Evolutionary conservation across 2,113 vertebrate species (phyloP).

Genomic region (Oplegnathus fasciatus): DNA sequence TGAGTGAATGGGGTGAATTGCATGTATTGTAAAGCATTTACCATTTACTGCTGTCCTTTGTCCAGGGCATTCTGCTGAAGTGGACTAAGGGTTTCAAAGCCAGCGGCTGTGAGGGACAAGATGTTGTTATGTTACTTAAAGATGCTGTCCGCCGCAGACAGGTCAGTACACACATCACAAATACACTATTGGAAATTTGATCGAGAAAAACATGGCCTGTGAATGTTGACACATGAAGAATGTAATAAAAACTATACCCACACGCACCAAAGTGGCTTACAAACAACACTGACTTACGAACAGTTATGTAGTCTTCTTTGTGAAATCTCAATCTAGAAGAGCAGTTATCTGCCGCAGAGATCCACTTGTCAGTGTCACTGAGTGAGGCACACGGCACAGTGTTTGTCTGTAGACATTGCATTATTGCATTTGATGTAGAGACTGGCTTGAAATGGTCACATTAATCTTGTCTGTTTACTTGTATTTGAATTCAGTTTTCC

Average conservation of each 20-base stretch:
- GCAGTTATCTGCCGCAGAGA: background rate
- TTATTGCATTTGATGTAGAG: no score
- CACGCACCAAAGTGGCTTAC: background rate
- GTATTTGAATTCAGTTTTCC: no score
- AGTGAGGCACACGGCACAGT: no score
- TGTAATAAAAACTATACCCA: background rate
- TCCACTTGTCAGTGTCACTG: no score
- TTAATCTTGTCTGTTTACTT: no score
- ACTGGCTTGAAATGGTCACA: no score
- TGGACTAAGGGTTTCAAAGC: conserved; percentile 99
- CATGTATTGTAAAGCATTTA: no score
- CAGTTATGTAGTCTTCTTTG: background rate
- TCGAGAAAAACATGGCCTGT: background rate
- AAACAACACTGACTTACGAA: background rate
- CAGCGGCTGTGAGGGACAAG: conserved; percentile 92
- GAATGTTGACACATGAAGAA: background rate
- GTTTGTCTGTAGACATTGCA: no score
- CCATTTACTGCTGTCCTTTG: background rate
- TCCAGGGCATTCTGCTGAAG: conserved; percentile 92
- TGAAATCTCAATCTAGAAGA: background rate
- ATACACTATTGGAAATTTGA: background rate
- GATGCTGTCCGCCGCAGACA: conserved; percentile 91
- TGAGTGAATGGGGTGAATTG: no score
- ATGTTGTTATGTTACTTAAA: conserved; percentile 92
- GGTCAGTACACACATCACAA: conserved; percentile 74